Base-by-base conservation (phyloP, 2,797 vertebrate species). In the Austrolebias charrua region DNA sequence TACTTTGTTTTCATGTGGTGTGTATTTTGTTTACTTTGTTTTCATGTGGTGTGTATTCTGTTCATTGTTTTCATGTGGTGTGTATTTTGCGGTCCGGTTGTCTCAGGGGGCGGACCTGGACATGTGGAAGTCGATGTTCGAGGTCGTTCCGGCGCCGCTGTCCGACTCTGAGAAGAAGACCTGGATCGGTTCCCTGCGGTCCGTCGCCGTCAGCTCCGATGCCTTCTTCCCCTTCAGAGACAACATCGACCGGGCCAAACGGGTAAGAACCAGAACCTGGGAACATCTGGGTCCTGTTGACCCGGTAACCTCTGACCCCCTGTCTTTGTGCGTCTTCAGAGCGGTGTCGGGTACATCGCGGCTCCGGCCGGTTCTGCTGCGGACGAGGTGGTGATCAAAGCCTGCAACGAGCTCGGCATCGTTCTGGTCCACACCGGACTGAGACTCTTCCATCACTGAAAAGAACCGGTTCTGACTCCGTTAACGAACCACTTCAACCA, bases 161-260 rank as follows among this genome's bases (percentile, higher is more conserved):
- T 93, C 92, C 0, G 93, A 90, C 16, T 79, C 70, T 0, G 95
- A 97, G 63, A 95, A 94, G 88, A 95, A 91, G 81, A 92, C 93
- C 33, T 99, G 98, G 97, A 85, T 97, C 58, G 90, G 89, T 83
- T 94, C 91, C 61, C 88, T 98, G 58, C 79, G 87, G n/a, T 93
- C 85, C 0, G 96, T 99, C 20, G 94, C 94, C 0, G 77, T 98
- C 83, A 98, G 97, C 91, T 99, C 97, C 0, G 97, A 99, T 0
- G 94, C 94, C 29, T 95, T 94, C 86, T 98, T 98, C 70, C 98
- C 98, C 67, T 99, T 98, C 80, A 92, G 96, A 80, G 98, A 99
- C 66, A 99, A 99, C 0, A 93, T 99, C 0, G 98, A 99, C 85
- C 93, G 97, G 31, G 97, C 98, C 55, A 98, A 95, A 82, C 87